A percentile compares a stretch with the other conserved stretches of the same genome.
These are phyloP conservation scores for Cranoglanis bouderius DNA, from an alignment of 2,113 vertebrate species.

Conservation along the genomic window DNA sequence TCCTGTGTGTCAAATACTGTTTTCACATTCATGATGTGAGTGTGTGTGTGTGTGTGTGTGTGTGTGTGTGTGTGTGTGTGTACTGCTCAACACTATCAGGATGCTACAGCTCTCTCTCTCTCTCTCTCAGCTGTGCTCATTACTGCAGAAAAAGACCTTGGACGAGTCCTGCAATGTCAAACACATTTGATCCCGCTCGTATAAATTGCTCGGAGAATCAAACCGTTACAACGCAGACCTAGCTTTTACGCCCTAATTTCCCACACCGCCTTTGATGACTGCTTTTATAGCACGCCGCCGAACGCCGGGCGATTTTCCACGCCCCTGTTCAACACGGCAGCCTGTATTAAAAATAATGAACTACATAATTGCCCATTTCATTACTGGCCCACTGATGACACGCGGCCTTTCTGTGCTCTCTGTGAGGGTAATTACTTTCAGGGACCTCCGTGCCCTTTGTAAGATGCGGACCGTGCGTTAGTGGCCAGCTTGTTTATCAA, in stretches of 20 bases:
- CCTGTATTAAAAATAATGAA: conserved; percentile 60
- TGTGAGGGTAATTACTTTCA: conserved; percentile 60
- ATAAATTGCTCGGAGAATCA: conserved; percentile 54
- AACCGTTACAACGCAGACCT: conserved; percentile 40
- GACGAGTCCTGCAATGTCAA: conserved; percentile 49
- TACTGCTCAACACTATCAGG: neutral
- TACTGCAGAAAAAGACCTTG: conserved; percentile 50
- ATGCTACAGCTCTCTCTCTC: neutral
- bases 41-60: neutral
- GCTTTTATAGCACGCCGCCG: conserved; percentile 35
- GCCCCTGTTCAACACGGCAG: conserved; percentile 49
- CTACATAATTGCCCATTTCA: conserved; percentile 61
- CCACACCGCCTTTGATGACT: conserved; percentile 51
- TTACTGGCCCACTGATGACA: conserved; percentile 51
- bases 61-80: neutral
- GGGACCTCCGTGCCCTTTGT: conserved; percentile 40
- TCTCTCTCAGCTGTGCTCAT: conserved; percentile 35
- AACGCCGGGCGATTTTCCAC: conserved; percentile 46
- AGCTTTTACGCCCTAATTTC: conserved; percentile 47
- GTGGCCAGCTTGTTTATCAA: conserved; percentile 42
- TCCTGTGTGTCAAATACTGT: neutral
- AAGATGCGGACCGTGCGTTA: conserved; percentile 24
- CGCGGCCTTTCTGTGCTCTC: conserved; percentile 29
- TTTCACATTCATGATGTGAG: neutral
- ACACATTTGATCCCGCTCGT: conserved; percentile 45